Evolutionary conservation across 2,113 vertebrate genomes (phyloP).

Genomic region (Zonotrichia leucophrys): DNA sequence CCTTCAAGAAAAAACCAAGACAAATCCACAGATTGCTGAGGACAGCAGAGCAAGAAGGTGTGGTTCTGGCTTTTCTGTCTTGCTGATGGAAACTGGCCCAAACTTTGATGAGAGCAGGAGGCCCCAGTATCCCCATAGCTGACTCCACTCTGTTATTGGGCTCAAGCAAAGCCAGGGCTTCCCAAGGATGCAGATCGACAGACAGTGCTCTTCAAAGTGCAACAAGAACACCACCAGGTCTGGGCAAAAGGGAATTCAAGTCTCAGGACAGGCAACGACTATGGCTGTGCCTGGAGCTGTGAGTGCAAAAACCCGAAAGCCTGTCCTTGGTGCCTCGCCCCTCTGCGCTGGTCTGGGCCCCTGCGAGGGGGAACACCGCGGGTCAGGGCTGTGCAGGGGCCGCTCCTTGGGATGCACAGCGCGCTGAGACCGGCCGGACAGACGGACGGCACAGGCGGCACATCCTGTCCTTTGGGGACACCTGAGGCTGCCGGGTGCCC

Average conservation of each 20-base stretch:
- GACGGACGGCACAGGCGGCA: not conserved
- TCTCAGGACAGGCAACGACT: accelerated
- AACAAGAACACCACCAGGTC: accelerated
- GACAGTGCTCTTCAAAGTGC: not conserved
- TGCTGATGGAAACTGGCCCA: not conserved
- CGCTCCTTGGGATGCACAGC: accelerated
- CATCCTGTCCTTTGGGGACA: no score
- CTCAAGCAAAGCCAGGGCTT: not conserved
- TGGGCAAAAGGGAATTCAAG: not conserved
- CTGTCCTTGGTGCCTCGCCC: not conserved
- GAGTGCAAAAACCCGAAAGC: not conserved
- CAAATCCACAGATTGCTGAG: not conserved
- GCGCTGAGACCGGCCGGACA: not conserved
- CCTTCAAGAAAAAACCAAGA: not conserved
- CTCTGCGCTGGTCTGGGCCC: not conserved
- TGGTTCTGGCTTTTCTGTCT: not conserved
- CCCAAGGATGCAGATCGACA: not conserved
- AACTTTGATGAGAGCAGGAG: not conserved
- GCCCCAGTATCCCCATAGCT: no score
- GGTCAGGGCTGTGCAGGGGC: accelerated
- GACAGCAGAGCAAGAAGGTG: not conserved
- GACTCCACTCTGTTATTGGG: not conserved
- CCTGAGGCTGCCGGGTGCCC: not conserved
- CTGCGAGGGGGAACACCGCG: accelerated
- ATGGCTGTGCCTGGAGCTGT: not conserved